Evolutionary conservation across 2,797 vertebrate genomes (phyloP).

Genomic region (Brotula barbata): DNA sequence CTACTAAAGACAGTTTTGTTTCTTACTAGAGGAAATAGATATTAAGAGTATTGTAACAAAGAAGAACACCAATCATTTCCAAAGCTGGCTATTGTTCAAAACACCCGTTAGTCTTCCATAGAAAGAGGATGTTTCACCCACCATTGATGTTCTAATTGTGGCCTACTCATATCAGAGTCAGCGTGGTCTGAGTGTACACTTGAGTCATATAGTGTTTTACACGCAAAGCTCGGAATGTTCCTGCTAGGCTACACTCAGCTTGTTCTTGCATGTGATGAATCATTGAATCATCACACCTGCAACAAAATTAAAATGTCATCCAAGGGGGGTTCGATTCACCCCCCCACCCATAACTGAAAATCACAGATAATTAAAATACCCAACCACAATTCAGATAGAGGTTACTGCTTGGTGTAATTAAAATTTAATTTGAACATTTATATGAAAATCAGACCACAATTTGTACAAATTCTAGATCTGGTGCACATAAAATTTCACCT

Average conservation of each 20-base stretch:
- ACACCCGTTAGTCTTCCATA: background rate
- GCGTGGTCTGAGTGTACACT: conserved; percentile 24
- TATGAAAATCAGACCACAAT: background rate
- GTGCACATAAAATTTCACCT: conserved; percentile 8
- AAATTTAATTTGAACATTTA: conserved; percentile 15
- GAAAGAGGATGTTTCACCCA: conserved; percentile 33
- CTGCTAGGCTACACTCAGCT: conserved; percentile 15
- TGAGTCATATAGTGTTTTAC: conserved; percentile 44
- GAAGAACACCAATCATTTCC: background rate
- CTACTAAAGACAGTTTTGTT: no score
- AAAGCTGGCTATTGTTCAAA: background rate
- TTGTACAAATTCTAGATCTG: no score
- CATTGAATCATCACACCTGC: conserved; percentile 39
- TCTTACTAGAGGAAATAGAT: background rate
- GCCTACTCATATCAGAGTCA: conserved; percentile 24
- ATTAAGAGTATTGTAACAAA: conserved; percentile 1
- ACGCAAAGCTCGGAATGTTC: conserved; percentile 7
- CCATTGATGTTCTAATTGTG: conserved; percentile 11
- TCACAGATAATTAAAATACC: conserved; percentile 1
- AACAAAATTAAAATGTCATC: no score
- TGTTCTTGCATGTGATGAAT: conserved; percentile 30
- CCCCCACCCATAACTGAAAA: no score
- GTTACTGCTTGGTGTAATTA: background rate
- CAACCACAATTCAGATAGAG: conserved; percentile 1
- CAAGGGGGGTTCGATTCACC: no score